Base-by-base conservation (phyloP, 2,888 invertebrate species). In the Ophion ventricosus region DNA sequence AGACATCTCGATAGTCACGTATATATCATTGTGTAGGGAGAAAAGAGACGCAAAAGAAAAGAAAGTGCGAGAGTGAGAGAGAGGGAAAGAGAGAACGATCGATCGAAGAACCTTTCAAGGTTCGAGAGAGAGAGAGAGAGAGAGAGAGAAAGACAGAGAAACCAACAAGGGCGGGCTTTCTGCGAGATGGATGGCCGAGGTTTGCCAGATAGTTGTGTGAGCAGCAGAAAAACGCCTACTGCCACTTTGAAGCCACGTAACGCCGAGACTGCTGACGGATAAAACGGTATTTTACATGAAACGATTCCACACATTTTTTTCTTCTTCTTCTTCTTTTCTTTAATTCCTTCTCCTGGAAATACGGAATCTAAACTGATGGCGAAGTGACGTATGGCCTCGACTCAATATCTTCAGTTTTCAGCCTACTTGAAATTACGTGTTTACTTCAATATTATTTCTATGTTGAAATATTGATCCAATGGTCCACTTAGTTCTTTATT, bases 51-150 rank as follows among this genome's bases (percentile, higher is more conserved):
- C 20, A 70, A 43, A 43, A 40, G 14, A 35, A 43, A 43, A 43
- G 40, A 59, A 56, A 63, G n/a, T n/a, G n/a, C n/a, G 25, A 29
- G 10, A 25, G 43, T 8, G 49, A 11, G 67, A 25, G 59, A 57
- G 54, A 10, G 40, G 25, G 54, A 64, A 35, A 26, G 26, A 29
- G 59, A 64, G 25, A 40, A n/a, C 72, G 79, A 80, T 80, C 79
- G 79, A 73, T 73, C 73, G 73, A 40, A 49, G 72, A 64, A 40
- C 3, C 66, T 80, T 59, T 17, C 64, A 73, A 80, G 73, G 66
- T 64, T 64, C 56, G 66, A 26, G 35, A 35, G 75, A 64, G 63
- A 25, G n/a, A 63, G 20, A 20, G 23, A 25, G 49, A 35, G 20
- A 40, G 20, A 64, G 49, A 1, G 49, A 17, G 49, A 17, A 11